Evolutionary conservation across 1,140 invertebrate genomes (phyloP), one percentile per base, ranked within the genome.

Genomic region (Drosophila mauritiana): DNA sequence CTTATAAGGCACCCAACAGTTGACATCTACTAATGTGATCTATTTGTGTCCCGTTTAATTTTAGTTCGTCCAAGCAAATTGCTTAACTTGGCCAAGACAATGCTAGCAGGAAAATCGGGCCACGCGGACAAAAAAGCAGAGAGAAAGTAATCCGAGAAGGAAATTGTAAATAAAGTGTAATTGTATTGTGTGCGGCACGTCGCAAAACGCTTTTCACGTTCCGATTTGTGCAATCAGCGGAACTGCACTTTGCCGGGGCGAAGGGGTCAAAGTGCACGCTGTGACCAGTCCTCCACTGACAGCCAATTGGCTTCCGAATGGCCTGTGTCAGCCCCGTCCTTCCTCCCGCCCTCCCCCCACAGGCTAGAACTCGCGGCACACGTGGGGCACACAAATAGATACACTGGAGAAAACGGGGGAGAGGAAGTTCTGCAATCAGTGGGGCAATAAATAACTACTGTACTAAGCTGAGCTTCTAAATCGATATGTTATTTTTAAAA

Each of bases 281-380:
- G 37, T 63, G 58, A 27, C 48, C 74, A 54, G 53, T 52, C 34
- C 42, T 67, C 20, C 37, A 10, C 40, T 78, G 67, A 70, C 59
- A 78, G 68, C 58, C 76, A 78, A 64, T 72, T 72, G 74, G 65
- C 57, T 78, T 64, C 59, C 36, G 34, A 31, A 45, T 72, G 46
- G 17, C 42, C 65, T 31, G 17, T 73, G 56, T 54, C 37, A 74
- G 58, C 36, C 31, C 15, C 20, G 17, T 34, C 11, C 40, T 45
- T 34, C 11, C 40, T 39, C 17, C 17, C 17, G 17, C 17, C 17
- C 17, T 17, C 17, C 17, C 6, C 57, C 61, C 13, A n/a, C 31
- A 49, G 25, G 34, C 7, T n/a, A 20, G 31, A 27, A 61, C 25
- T 36, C 8, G 22, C 31, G 31, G 31, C 39, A 25, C 17, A 36